Percentiles rank a stretch among this genome's conserved stretches.
These are phyloP conservation scores for Pangasius macronema DNA, from an alignment of 2,797 vertebrate species.

Conservation along the genomic window DNA sequence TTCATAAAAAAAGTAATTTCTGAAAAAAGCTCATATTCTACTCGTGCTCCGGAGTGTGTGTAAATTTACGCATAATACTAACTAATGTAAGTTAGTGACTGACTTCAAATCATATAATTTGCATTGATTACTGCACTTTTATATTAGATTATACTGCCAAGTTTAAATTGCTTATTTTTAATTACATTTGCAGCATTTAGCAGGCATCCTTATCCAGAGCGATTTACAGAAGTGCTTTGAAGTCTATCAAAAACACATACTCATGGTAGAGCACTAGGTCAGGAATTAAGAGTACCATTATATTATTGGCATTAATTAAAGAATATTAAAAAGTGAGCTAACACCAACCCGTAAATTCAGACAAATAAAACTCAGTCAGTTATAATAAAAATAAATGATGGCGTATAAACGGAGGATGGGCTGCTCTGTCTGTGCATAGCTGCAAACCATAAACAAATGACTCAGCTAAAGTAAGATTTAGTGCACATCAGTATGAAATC, in stretches of 20 bases:
- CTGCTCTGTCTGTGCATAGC: not conserved
- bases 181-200: slow-evolving; percentile 8
- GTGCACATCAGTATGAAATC: not conserved
- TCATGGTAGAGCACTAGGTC: not conserved
- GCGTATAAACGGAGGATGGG: not conserved
- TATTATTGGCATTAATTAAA: not conserved
- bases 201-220: not conserved
- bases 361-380: not conserved
- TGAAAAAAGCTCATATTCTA: not conserved
- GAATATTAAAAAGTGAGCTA: not conserved
- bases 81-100: not conserved
- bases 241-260: not conserved
- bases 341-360: not conserved
- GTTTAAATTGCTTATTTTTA: not conserved
- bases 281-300: not conserved
- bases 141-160: not conserved
- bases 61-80: not conserved
- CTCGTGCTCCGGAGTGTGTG: not conserved
- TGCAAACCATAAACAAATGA: not conserved
- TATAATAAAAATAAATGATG: not conserved
- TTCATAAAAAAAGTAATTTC: not conserved
- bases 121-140: not conserved
- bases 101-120: not conserved
- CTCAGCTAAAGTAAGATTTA: slow-evolving; percentile 3
- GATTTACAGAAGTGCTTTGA: not conserved